Percentiles rank a stretch among this genome's conserved stretches.
phyloP scores from a whole-genome alignment of 2,113 vertebrate genomes.

The Phrynosoma blainvillii region DNA sequence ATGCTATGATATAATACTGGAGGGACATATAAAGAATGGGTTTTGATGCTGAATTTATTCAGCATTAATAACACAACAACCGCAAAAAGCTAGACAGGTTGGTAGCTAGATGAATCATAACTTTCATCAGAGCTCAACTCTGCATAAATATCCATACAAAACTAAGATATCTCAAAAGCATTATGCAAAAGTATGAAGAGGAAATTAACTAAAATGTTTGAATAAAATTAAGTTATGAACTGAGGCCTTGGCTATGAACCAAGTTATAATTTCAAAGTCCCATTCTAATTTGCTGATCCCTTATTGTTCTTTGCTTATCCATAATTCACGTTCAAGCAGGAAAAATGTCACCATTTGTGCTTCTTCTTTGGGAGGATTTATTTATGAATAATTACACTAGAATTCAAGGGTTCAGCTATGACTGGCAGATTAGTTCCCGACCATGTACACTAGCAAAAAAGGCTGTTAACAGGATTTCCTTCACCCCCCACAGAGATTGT shows the following conservation, averaged over 20 bases:
- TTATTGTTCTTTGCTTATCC: constrained; percentile 60
- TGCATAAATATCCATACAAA: constrained; percentile 82
- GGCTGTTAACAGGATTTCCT: constrained; percentile 56
- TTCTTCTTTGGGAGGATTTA: constrained; percentile 62
- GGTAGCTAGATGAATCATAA: constrained; percentile 59
- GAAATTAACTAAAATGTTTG: constrained; percentile 85
- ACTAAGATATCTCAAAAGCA: constrained; percentile 75
- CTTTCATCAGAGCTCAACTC: constrained; percentile 67
- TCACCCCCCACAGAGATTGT: constrained; percentile 33
- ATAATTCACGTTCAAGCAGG: constrained; percentile 65
- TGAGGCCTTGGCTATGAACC: constrained; percentile 76
- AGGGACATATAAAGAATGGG: constrained; percentile 50
- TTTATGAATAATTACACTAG: constrained; percentile 66
- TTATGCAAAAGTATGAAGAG: constrained; percentile 83
- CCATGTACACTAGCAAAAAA: constrained; percentile 59
- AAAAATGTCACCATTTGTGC: constrained; percentile 61
- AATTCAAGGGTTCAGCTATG: constrained; percentile 59
- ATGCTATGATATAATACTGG: constrained; percentile 28
- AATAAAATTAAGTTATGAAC: constrained; percentile 81
- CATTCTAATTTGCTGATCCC: constrained; percentile 63
- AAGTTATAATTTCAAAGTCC: constrained; percentile 67
- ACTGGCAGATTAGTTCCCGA: constrained; percentile 67
- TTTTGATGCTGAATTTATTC: constrained; percentile 57
- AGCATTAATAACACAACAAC: constrained; percentile 34
- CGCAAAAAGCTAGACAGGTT: constrained; percentile 44